A percentile compares a stretch with the other conserved stretches of the same genome.
phyloP scores from a whole-genome alignment of 2,113 vertebrate genomes.

The Oncorhynchus tshawytscha region DNA sequence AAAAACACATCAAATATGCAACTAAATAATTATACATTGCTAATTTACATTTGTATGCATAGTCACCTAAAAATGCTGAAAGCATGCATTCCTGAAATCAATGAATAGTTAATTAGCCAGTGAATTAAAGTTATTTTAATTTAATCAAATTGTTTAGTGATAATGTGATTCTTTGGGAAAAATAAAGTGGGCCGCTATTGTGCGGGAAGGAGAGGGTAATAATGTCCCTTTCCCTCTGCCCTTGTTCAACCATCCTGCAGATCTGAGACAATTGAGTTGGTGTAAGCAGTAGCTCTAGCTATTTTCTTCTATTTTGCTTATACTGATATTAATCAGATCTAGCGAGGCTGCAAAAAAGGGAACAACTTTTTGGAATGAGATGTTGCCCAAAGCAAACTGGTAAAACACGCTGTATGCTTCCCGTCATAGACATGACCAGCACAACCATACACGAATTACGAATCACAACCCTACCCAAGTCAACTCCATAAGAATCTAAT shows the following conservation, averaged over 20 bases:
- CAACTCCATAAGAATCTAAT: background rate
- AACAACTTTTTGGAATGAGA: no score
- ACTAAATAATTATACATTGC: background rate
- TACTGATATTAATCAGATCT: background rate
- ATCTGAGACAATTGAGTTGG: background rate
- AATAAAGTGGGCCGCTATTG: background rate
- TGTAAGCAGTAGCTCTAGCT: background rate
- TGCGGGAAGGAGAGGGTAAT: background rate
- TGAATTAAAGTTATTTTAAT: background rate
- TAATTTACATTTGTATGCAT: constrained; percentile 5
- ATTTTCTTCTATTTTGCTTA: background rate
- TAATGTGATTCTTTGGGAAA: background rate
- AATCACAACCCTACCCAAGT: no score
- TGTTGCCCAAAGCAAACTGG: no score
- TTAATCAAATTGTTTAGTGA: background rate
- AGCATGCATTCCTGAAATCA: background rate
- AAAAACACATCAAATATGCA: background rate
- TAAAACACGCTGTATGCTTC: no score
- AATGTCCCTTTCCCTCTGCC: background rate
- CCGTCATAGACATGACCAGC: no score
- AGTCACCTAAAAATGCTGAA: background rate
- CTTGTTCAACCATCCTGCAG: no score
- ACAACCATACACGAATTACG: no score
- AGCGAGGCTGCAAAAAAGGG: background rate
- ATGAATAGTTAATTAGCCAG: constrained; percentile 6